These are phyloP conservation scores for Rhagonycha fulva DNA, from an alignment of 2,888 invertebrate species.

Conservation along the genomic window DNA sequence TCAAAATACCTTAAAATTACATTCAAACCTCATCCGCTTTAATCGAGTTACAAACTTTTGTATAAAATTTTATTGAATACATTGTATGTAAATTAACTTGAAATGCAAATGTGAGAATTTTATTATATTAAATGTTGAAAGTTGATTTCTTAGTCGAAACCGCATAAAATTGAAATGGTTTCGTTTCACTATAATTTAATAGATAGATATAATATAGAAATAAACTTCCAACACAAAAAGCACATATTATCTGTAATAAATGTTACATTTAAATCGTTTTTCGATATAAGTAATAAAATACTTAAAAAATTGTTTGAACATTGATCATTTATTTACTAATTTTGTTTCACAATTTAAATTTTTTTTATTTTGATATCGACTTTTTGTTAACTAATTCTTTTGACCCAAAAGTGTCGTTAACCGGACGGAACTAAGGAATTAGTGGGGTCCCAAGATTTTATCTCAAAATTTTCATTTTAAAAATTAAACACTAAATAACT, in stretches of 20 bases:
- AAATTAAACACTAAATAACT: background rate
- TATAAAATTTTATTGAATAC: background rate
- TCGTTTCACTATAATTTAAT: background rate
- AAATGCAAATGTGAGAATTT: background rate
- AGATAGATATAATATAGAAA: background rate
- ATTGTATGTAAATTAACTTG: background rate
- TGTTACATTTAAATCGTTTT: background rate
- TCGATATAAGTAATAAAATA: background rate
- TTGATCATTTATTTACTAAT: too few species aligned
- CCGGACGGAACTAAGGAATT: background rate
- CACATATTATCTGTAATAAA: background rate
- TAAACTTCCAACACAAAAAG: too few species aligned
- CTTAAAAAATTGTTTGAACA: background rate
- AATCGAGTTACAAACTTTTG: background rate
- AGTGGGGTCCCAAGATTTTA: background rate
- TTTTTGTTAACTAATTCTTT: background rate
- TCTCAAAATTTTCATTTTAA: background rate
- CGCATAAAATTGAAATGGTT: background rate
- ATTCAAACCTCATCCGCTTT: background rate
- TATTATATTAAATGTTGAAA: background rate
- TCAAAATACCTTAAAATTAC: background rate
- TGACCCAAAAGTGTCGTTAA: background rate
- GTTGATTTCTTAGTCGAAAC: background rate
- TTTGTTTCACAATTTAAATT: background rate
- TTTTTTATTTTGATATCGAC: background rate